Evolutionary conservation across 2,888 invertebrate species (phyloP).

Genomic region (Bursaphelenchus okinawaensis): DNA sequence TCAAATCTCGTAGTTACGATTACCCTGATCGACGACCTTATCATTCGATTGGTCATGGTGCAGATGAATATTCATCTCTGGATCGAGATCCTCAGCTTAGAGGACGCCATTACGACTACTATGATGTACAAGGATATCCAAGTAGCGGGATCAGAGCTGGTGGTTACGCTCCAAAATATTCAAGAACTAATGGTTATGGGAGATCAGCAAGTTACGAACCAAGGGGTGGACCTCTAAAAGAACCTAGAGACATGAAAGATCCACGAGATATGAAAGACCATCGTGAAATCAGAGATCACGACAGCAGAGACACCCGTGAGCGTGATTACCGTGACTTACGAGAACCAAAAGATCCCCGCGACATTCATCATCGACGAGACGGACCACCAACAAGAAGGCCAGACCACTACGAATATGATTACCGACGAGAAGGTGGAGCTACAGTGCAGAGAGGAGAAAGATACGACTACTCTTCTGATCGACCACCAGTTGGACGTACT

Average conservation of each 20-base stretch:
- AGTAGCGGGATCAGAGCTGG: neutral
- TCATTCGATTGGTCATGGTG: conserved; percentile 15
- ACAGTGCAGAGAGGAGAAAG: conserved; percentile 10
- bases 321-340: conserved; percentile 6
- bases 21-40: conserved; percentile 31
- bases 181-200: conserved; percentile 3
- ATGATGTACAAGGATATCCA: neutral
- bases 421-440: conserved; percentile 12
- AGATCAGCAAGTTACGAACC: conserved; percentile 20
- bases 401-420: neutral
- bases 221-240: conserved; percentile 9
- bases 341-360: conserved; percentile 2
- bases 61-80: conserved; percentile 38
- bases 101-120: conserved; percentile 11
- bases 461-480: neutral
- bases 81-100: conserved; percentile 27
- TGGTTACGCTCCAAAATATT: conserved; percentile 8
- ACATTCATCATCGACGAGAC: neutral
- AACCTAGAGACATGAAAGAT: conserved; percentile 14
- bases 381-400: neutral
- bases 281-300: neutral
- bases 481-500: too few species aligned
- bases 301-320: neutral
- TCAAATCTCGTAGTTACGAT: conserved; percentile 55
- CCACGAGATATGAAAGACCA: conserved; percentile 16